Percentiles rank a stretch among this genome's conserved stretches.
Conservation (phyloP, 2,888 invertebrate genomes). For the Timema podura region DNA sequence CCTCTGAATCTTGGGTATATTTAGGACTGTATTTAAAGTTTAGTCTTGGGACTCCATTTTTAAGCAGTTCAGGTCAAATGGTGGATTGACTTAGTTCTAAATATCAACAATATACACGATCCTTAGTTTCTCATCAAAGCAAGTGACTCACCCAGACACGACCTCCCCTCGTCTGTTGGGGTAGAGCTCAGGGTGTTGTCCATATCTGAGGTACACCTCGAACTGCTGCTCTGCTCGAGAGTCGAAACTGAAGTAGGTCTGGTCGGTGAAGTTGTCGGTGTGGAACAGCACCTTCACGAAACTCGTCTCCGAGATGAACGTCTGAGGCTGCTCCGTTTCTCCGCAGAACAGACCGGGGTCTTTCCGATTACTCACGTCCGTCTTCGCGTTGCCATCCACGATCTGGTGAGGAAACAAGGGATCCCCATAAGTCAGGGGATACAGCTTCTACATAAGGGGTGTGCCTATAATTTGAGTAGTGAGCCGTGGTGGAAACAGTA, state of each 20-base stretch:
- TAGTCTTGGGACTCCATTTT: too few relatives aligned
- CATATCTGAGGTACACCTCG: constrained; percentile 84
- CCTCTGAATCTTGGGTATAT: too few relatives aligned
- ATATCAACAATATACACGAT: too few relatives aligned
- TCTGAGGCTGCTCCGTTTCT: constrained; percentile 89
- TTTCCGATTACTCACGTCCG: constrained; percentile 80
- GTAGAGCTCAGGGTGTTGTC: constrained; percentile 90
- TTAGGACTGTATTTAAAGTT: too few relatives aligned
- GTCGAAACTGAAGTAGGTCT: constrained; percentile 83
- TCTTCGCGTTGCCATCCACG: constrained; percentile 86
- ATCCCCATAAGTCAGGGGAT: too few relatives aligned
- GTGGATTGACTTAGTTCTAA: too few relatives aligned
- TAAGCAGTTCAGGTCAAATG: too few relatives aligned
- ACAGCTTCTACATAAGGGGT: too few relatives aligned
- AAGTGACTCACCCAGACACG: constrained; percentile 67
- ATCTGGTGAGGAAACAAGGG: constrained; percentile 58
- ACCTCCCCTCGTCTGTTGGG: constrained; percentile 86
- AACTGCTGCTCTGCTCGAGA: constrained; percentile 86
- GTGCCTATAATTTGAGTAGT: too few relatives aligned
- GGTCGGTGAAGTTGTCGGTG: constrained; percentile 89
- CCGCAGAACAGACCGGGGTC: constrained; percentile 90
- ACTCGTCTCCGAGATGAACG: constrained; percentile 91
- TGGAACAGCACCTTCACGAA: constrained; percentile 89
- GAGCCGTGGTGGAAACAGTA: too few relatives aligned
- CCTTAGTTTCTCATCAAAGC: too few relatives aligned